Evolutionary conservation across 2,888 invertebrate species (phyloP).

Genomic region (Leptinotarsa haldemani): DNA sequence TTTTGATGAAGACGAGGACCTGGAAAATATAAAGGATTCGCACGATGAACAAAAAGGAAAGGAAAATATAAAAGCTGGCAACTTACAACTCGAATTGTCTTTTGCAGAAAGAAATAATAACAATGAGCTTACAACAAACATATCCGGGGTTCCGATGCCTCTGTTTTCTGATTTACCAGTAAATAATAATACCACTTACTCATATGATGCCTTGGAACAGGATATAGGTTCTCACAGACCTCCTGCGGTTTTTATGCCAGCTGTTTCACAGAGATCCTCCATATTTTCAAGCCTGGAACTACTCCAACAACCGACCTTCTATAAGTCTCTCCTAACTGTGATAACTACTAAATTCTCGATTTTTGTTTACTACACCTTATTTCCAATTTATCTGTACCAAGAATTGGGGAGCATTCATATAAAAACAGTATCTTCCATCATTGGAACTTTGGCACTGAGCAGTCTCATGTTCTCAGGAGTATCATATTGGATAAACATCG

Average conservation of each 20-base stretch:
- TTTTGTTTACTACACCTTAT: constrained; percentile 68
- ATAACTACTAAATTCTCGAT: constrained; percentile 70
- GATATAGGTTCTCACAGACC: constrained; percentile 22
- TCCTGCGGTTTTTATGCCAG: constrained; percentile 57
- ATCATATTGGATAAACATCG: constrained; percentile 57
- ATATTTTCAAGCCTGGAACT: constrained; percentile 47
- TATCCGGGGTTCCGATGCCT: constrained; percentile 65
- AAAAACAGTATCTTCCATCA: constrained; percentile 53
- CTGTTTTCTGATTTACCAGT: constrained; percentile 71
- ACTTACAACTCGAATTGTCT: constrained; percentile 48
- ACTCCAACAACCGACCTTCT: constrained; percentile 65
- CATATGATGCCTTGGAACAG: constrained; percentile 57
- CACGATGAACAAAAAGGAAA: constrained; percentile 24
- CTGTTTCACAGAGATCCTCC: constrained; percentile 33
- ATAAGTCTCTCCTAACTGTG: constrained; percentile 69
- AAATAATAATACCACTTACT: constrained; percentile 64
- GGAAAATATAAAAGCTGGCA: constrained; percentile 38
- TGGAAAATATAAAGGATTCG: constrained; percentile 17
- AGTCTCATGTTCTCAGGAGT: constrained; percentile 55
- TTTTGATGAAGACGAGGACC: constrained; percentile 48
- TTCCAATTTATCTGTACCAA: constrained; percentile 68
- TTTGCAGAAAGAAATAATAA: constrained; percentile 47
- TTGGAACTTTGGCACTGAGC: constrained; percentile 56
- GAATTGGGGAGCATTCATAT: constrained; percentile 53
- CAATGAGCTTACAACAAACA: constrained; percentile 38